These are phyloP conservation scores for Platycheirus albimanus DNA, from an alignment of 2,888 invertebrate genomes.

Conservation along the genomic window DNA sequence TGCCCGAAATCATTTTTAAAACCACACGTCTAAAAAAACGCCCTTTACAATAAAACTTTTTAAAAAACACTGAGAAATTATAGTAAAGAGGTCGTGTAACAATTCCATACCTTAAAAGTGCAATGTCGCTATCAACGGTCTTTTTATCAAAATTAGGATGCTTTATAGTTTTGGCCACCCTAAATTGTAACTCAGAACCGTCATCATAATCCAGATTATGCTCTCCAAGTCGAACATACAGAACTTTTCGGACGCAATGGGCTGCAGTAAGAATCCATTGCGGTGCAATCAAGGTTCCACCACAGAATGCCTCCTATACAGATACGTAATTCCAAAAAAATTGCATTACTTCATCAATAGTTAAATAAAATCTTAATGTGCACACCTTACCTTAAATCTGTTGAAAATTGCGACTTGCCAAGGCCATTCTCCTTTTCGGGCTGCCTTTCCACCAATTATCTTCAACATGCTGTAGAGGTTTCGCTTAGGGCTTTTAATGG, in stretches of 20 bases:
- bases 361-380: conserved; percentile 21
- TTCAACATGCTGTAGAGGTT: conserved; percentile 86
- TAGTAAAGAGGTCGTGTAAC: not conserved
- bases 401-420: conserved; percentile 97
- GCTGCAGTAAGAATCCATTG: conserved; percentile 94
- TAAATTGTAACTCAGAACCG: conserved; percentile 90
- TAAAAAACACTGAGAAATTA: too few relatives aligned
- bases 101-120: conserved; percentile 87
- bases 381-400: conserved; percentile 86
- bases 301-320: conserved; percentile 93
- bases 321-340: conserved; percentile 73
- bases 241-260: conserved; percentile 90
- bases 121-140: conserved; percentile 96
- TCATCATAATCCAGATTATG: conserved; percentile 90
- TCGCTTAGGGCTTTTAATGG: conserved; percentile 78
- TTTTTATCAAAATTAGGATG: conserved; percentile 94
- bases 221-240: conserved; percentile 93
- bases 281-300: conserved; percentile 91
- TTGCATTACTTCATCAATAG: conserved; percentile 22
- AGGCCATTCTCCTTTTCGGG: conserved; percentile 93
- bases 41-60: too few relatives aligned
- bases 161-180: conserved; percentile 88
- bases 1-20: too few relatives aligned
- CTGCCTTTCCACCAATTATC: conserved; percentile 93
- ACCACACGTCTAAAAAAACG: too few relatives aligned